Evolutionary conservation across 2,113 vertebrate species (phyloP), one percentile per base, ranked within the genome.

Genomic region (Megaceryle torquata): DNA sequence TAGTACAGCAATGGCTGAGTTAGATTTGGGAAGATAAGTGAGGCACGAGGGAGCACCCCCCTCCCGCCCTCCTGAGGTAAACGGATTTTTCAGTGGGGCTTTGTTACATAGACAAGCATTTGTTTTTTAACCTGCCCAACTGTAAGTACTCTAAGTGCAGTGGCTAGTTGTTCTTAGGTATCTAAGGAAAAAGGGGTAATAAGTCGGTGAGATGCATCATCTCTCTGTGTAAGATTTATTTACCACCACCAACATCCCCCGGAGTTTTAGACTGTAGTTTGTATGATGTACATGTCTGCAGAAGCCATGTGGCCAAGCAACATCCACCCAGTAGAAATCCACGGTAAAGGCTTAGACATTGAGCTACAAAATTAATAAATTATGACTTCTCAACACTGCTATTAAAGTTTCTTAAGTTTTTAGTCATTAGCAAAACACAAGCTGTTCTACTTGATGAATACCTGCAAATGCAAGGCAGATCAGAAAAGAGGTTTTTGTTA

Each of bases 261-360:
- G 37, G 6, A 28, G 5, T 74, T 91, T 78, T 33, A 37, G 4
- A 18, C 20, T 37, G 7, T 54, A 19, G 25, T 50, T 11, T 68
- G 1, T 78, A 11, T 17, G 19, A 35, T 9, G 15, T 43, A 46
- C 1, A 0, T 51, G 15, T n/a, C 7, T 4, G 12, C 12, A 59
- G 60, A 75, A 88, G 15, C 51, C 14, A 17, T 11, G 10, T 41
- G 57, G 50, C 43, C 1, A 5, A 50, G 43, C 6, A 70, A 59
- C 1, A 35, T 17, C 33, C 33, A 12, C 18, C 29, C 41, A 57
- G 11, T 68, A 19, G 59, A 64, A 63, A 67, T 44, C 24, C 24
- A 15, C 51, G 17, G 5, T 25, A 63, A 67, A 9, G 21, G 50
- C 53, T 82, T 82, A 37, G 14, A 33, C 7, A 26, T 71, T 29